Percentiles rank a stretch among this genome's conserved stretches.
phyloP scores from a whole-genome alignment of 2,888 invertebrate genomes.

The Athalia cordata region DNA sequence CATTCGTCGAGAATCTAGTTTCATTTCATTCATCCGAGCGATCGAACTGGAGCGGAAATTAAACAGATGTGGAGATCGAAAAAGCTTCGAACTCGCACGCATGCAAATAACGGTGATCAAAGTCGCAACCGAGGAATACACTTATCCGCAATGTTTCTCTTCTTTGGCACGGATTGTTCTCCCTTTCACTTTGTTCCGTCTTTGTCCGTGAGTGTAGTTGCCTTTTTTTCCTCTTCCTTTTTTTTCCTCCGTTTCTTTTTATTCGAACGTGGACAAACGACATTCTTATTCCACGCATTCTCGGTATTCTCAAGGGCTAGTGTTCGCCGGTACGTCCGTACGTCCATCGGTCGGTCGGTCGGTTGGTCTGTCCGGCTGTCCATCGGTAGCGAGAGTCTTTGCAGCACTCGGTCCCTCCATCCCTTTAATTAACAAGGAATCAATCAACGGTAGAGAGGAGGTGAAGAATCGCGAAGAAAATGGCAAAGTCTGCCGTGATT shows the following conservation, averaged over 20 bases:
- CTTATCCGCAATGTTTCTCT: no score
- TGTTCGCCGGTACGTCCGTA: constrained; percentile 42
- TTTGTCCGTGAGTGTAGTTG: neutral
- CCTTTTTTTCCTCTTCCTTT: constrained; percentile 1
- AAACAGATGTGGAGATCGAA: no score
- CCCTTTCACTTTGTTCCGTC: neutral
- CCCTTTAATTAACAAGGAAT: constrained; percentile 68
- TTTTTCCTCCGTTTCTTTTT: constrained; percentile 21
- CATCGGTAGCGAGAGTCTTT: neutral
- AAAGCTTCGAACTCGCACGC: no score
- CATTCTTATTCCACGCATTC: constrained; percentile 42
- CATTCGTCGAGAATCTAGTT: neutral
- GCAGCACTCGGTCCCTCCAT: constrained; percentile 14
- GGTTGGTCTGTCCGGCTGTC: constrained; percentile 39
- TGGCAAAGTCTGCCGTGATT: constrained; percentile 29
- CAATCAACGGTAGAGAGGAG: constrained; percentile 59
- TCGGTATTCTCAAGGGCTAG: constrained; percentile 38
- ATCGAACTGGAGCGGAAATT: no score
- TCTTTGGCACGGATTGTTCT: neutral
- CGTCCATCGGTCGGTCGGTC: constrained; percentile 49
- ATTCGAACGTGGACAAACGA: constrained; percentile 36
- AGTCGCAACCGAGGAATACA: no score
- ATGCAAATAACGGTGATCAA: no score
- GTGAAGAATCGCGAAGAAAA: constrained; percentile 39
- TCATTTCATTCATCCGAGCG: no score